Conservation (phyloP, 2,888 invertebrate species). For the Griposia aprilina region DNA sequence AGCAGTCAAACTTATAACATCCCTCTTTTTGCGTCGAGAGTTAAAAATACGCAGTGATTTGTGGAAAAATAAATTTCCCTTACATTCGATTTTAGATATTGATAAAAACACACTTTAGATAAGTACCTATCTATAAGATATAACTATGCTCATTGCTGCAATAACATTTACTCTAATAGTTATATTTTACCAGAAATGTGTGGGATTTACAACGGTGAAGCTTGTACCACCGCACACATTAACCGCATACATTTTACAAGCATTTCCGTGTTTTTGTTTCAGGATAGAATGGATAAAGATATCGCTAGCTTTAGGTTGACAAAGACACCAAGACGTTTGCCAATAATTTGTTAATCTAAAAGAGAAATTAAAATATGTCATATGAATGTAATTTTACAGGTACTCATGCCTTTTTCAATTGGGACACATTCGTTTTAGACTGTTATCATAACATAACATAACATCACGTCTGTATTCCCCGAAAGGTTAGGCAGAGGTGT, state of each 20-base stretch:
- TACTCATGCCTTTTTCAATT: background rate
- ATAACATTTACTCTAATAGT: background rate
- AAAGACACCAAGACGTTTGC: background rate
- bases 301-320: background rate
- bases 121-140: background rate
- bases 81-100: background rate
- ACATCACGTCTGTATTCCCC: too few species aligned
- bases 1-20: too few species aligned
- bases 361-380: background rate
- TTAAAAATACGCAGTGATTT: background rate
- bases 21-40: too few species aligned
- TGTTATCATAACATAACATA: too few species aligned
- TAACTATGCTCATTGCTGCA: background rate
- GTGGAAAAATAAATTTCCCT: background rate
- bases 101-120: background rate
- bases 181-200: background rate
- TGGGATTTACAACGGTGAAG: background rate
- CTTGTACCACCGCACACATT: background rate
- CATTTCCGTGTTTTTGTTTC: too few species aligned
- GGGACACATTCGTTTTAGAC: too few species aligned
- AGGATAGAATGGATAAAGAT: background rate
- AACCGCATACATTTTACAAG: background rate
- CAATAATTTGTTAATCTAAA: background rate
- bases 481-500: too few species aligned
- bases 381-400: background rate